Conservation (phyloP, 2,113 vertebrate genomes). For the Syngnathus typhle region DNA sequence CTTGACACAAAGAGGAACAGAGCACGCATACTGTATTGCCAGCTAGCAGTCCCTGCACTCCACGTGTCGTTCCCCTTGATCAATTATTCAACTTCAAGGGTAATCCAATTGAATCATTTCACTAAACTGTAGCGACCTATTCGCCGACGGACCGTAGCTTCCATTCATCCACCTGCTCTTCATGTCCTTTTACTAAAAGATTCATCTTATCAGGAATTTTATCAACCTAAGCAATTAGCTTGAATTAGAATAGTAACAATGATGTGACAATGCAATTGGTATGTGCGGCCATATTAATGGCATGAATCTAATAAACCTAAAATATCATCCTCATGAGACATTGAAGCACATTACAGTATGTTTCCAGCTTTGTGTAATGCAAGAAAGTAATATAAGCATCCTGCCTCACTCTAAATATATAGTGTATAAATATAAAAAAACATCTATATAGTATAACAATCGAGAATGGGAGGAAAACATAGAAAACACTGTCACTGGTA, state of each 20-base stretch:
- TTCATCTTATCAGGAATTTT: slow-evolving; percentile 10
- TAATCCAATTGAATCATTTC: not conserved
- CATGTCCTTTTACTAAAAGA: slow-evolving; percentile 9
- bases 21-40: not conserved
- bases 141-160: not conserved
- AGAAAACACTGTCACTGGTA: too few species aligned
- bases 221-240: slow-evolving; percentile 7
- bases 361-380: not conserved
- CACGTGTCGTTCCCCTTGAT: not conserved
- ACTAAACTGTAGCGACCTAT: not conserved
- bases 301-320: not conserved
- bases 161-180: not conserved
- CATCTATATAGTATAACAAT: too few species aligned
- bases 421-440: too few species aligned
- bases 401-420: not conserved
- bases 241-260: not conserved
- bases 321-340: not conserved
- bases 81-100: not conserved
- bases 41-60: not conserved
- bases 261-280: not conserved
- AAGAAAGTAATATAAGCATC: not conserved
- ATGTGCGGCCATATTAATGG: not conserved
- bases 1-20: slow-evolving; percentile 1
- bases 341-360: not conserved
- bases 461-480: too few species aligned